These are phyloP conservation scores for Meandrusa payeni DNA, from an alignment of 2,888 invertebrate species.

Conservation along the genomic window DNA sequence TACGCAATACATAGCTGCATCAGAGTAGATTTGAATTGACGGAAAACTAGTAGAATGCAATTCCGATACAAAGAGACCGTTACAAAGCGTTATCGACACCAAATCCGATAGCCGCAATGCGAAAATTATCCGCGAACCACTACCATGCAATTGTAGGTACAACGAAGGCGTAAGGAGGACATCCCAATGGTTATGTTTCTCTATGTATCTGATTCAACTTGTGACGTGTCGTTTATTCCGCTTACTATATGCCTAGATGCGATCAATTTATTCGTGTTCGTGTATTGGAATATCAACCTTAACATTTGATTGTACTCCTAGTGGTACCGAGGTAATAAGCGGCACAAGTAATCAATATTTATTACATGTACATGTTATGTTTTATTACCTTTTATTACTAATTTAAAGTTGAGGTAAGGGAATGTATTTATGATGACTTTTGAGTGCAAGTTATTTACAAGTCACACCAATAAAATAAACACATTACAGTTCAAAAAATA, in stretches of 20 bases:
- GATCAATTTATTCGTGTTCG: constrained; percentile 61
- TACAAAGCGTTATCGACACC: constrained; percentile 65
- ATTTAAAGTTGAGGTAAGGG: no score
- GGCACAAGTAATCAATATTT: constrained; percentile 3
- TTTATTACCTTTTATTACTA: no score
- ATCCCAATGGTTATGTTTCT: constrained; percentile 69
- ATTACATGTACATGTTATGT: constrained; percentile 1
- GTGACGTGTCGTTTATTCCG: constrained; percentile 66
- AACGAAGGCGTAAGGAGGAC: constrained; percentile 66
- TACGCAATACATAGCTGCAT: neutral
- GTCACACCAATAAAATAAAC: no score
- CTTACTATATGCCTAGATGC: constrained; percentile 55
- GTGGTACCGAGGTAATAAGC: constrained; percentile 1
- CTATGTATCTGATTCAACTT: constrained; percentile 73
- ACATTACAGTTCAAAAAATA: no score
- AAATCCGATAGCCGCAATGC: constrained; percentile 71
- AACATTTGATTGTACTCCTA: constrained; percentile 9
- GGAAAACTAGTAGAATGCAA: constrained; percentile 63
- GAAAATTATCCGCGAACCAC: constrained; percentile 68
- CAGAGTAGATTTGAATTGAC: constrained; percentile 42
- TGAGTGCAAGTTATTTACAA: no score
- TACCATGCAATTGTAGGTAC: constrained; percentile 39
- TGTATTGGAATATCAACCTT: constrained; percentile 34
- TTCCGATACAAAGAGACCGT: constrained; percentile 62
- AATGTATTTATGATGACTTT: no score